Evolutionary conservation across 2,888 invertebrate species (phyloP).

Genomic region (Phyto melanocephala): DNA sequence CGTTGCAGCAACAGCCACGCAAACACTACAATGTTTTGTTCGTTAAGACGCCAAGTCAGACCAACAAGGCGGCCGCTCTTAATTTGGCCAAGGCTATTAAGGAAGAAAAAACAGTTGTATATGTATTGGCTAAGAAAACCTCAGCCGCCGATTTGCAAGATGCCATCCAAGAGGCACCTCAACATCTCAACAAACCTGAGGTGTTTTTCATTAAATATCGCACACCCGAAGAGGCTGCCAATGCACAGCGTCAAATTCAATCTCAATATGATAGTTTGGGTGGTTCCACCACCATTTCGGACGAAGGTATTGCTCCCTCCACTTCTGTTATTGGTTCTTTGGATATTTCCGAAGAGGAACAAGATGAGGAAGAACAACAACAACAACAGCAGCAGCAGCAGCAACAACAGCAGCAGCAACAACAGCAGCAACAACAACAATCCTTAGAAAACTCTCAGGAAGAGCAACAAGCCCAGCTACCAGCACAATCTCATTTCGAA

Average conservation of each 20-base stretch:
- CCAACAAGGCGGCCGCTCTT: slow-evolving; percentile 73
- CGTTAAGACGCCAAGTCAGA: slow-evolving; percentile 77
- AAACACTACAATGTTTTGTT: slow-evolving; percentile 78
- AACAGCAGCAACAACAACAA: slow-evolving; percentile 63
- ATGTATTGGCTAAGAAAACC: slow-evolving; percentile 78
- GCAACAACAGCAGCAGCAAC: slow-evolving; percentile 62
- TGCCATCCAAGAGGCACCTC: slow-evolving; percentile 74
- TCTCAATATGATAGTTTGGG: slow-evolving; percentile 77
- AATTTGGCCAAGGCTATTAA: slow-evolving; percentile 74
- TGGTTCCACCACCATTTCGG: slow-evolving; percentile 75
- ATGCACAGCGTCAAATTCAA: slow-evolving; percentile 78
- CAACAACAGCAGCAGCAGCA: slow-evolving; percentile 43
- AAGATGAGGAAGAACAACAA: slow-evolving; percentile 69
- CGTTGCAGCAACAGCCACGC: slow-evolving; percentile 73
- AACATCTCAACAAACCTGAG: slow-evolving; percentile 76
- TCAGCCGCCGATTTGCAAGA: slow-evolving; percentile 75
- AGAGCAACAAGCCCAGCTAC: neutral
- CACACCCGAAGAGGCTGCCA: slow-evolving; percentile 77
- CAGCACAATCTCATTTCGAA: neutral
- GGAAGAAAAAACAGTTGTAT: slow-evolving; percentile 78
- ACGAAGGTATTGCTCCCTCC: slow-evolving; percentile 76
- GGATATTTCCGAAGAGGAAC: slow-evolving; percentile 72
- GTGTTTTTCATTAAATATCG: slow-evolving; percentile 79
- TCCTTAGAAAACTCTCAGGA: slow-evolving; percentile 1
- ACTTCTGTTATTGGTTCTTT: slow-evolving; percentile 77